Evolutionary conservation across 2,113 vertebrate genomes (phyloP).

Genomic region (Microcebus tavaratra): DNA sequence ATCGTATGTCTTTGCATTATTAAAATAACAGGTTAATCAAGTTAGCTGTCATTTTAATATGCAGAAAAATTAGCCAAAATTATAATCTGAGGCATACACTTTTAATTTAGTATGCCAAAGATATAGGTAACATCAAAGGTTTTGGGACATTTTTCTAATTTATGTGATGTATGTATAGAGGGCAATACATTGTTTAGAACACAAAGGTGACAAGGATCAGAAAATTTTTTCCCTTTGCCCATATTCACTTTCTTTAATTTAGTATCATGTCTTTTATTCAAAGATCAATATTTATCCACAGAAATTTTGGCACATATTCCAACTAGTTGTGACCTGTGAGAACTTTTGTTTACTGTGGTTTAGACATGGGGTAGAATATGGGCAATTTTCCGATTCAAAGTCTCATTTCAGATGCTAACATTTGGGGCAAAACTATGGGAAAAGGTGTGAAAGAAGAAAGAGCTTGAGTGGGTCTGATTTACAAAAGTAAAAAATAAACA

Average conservation of each 20-base stretch:
- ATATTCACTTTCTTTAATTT: not conserved
- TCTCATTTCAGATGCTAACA: not conserved
- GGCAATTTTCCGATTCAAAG: not conserved
- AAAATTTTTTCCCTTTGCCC: not conserved
- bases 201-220: not conserved
- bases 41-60: not conserved
- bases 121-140: not conserved
- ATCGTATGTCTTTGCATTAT: not conserved
- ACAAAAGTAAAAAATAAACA: not conserved
- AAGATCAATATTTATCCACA: not conserved
- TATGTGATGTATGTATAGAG: not conserved
- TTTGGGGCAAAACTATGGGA: not conserved
- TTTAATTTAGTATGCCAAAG: not conserved
- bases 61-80: not conserved
- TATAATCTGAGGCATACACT: not conserved
- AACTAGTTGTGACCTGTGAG: not conserved
- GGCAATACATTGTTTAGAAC: not conserved
- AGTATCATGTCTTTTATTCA: not conserved
- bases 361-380: not conserved
- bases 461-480: not conserved
- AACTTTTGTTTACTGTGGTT: not conserved
- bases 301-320: not conserved
- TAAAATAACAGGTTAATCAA: not conserved
- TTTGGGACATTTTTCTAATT: not conserved
- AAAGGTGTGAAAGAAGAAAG: not conserved